Percentiles rank a stretch among this genome's conserved stretches.
Conservation (phyloP, 2,888 invertebrate genomes). For the Hyposoter dolosus region DNA sequence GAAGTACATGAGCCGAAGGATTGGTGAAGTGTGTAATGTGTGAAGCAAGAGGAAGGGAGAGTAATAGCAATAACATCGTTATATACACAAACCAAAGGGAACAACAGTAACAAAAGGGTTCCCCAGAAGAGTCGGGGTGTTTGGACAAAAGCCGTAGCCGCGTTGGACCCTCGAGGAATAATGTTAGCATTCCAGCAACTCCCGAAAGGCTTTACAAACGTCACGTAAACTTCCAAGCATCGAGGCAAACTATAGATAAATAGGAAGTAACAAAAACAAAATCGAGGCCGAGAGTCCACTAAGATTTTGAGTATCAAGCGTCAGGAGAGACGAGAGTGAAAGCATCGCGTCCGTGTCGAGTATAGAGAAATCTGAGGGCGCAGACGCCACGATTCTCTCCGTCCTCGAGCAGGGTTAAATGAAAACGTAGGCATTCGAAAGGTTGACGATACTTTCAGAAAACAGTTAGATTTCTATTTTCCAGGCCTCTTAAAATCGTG, state of each 20-base stretch:
- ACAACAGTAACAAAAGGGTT: constrained; percentile 19
- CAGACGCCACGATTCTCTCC: background rate
- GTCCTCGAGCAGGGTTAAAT: constrained; percentile 1
- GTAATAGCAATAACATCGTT: constrained; percentile 41
- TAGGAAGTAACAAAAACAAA: constrained; percentile 12
- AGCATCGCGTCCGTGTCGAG: background rate
- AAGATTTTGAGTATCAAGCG: constrained; percentile 39
- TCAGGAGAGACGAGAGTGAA: background rate
- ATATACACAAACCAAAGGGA: constrained; percentile 51
- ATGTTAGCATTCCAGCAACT: constrained; percentile 15
- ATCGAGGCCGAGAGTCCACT: background rate
- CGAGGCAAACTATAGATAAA: constrained; percentile 17
- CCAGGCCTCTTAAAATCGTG: constrained; percentile 41
- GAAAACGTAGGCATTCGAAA: background rate
- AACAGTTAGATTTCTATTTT: constrained; percentile 27
- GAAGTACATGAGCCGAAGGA: background rate
- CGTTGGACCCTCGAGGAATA: constrained; percentile 36
- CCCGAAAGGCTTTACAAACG: constrained; percentile 39
- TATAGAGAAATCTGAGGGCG: constrained; percentile 30
- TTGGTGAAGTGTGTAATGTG: background rate
- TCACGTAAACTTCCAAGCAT: constrained; percentile 50
- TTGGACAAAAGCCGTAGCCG: constrained; percentile 42
- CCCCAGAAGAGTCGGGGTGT: constrained; percentile 27
- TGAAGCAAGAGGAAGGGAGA: background rate
- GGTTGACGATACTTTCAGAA: background rate